Evolutionary conservation across 2,888 invertebrate species (phyloP).

Genomic region (Atethmia centrago): DNA sequence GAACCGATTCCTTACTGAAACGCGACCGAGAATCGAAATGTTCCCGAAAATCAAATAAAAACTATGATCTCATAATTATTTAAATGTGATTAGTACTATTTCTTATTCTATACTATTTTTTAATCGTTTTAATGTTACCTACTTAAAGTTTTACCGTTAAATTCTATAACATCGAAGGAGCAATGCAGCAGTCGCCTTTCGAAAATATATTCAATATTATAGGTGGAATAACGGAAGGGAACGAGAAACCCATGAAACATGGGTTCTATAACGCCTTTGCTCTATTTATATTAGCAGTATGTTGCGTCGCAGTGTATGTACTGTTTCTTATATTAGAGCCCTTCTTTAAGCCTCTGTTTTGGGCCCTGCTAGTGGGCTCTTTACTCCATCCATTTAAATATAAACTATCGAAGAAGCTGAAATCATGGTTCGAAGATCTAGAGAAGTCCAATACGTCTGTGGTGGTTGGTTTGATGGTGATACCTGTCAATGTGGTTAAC

Average conservation of each 20-base stretch:
- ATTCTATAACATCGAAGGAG: slow-evolving; percentile 46
- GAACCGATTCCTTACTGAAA: slow-evolving; percentile 27
- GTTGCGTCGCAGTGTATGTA: slow-evolving; percentile 93
- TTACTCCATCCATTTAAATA: slow-evolving; percentile 98
- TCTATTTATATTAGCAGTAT: slow-evolving; percentile 93
- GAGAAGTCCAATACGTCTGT: slow-evolving; percentile 93
- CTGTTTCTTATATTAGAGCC: slow-evolving; percentile 96
- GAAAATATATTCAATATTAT: slow-evolving; percentile 93
- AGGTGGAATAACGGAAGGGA: slow-evolving; percentile 93
- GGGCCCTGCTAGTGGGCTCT: slow-evolving; percentile 99
- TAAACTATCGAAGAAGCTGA: slow-evolving; percentile 93
- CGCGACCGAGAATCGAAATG: slow-evolving; percentile 46
- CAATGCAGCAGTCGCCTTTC: slow-evolving; percentile 91
- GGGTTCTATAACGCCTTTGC: slow-evolving; percentile 97
- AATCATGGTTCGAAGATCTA: slow-evolving; percentile 94
- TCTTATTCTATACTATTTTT: slow-evolving; percentile 38
- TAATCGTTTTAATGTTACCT: slow-evolving; percentile 45
- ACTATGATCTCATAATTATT: slow-evolving; percentile 78
- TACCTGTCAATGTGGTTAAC: slow-evolving; percentile 95
- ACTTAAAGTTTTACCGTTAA: slow-evolving; percentile 27
- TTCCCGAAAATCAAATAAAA: slow-evolving; percentile 69
- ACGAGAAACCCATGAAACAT: slow-evolving; percentile 97
- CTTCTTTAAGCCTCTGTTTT: slow-evolving; percentile 97
- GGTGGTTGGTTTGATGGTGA: slow-evolving; percentile 89
- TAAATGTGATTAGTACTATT: slow-evolving; percentile 45